These are phyloP conservation scores for Gymnosoma rotundatum DNA, from an alignment of 2,888 invertebrate species.

Conservation along the genomic window DNA sequence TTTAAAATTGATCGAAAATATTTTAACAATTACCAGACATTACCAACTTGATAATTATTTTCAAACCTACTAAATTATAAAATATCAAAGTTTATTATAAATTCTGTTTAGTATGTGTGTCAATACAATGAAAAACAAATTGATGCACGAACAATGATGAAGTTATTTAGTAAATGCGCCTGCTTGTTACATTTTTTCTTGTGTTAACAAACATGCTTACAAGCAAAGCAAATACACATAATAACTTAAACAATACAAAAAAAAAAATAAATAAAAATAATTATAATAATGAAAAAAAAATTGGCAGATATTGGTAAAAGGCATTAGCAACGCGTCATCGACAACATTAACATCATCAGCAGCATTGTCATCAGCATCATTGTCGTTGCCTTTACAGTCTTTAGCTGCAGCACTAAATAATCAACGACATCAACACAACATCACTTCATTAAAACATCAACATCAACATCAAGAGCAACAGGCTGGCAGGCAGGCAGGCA, in stretches of 20 bases:
- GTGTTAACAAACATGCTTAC: constrained; percentile 34
- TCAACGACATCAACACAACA: constrained; percentile 66
- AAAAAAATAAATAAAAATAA: too few species aligned
- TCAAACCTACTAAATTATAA: constrained; percentile 55
- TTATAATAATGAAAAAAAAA: constrained; percentile 36
- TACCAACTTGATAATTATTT: constrained; percentile 12
- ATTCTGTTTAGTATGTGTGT: constrained; percentile 9
- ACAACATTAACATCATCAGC: constrained; percentile 45
- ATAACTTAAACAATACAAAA: constrained; percentile 17
- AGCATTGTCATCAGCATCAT: constrained; percentile 24
- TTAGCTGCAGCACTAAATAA: constrained; percentile 49
- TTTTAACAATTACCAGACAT: neutral
- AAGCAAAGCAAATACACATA: constrained; percentile 41
- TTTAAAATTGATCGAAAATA: constrained; percentile 14
- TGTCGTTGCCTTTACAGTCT: constrained; percentile 7
- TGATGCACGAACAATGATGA: constrained; percentile 70
- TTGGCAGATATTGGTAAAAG: constrained; percentile 48
- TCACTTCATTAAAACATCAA: constrained; percentile 69
- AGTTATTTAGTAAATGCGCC: constrained; percentile 62
- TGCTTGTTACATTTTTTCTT: constrained; percentile 2
- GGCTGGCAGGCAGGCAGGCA: constrained; percentile 13
- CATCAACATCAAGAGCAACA: constrained; percentile 63
- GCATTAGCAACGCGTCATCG: constrained; percentile 69
- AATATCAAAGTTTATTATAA: constrained; percentile 30
- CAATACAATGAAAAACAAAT: constrained; percentile 53